Evolutionary conservation across 2,888 invertebrate species (phyloP), one percentile per base, ranked within the genome.

Genomic region (Micropterix aruncella): DNA sequence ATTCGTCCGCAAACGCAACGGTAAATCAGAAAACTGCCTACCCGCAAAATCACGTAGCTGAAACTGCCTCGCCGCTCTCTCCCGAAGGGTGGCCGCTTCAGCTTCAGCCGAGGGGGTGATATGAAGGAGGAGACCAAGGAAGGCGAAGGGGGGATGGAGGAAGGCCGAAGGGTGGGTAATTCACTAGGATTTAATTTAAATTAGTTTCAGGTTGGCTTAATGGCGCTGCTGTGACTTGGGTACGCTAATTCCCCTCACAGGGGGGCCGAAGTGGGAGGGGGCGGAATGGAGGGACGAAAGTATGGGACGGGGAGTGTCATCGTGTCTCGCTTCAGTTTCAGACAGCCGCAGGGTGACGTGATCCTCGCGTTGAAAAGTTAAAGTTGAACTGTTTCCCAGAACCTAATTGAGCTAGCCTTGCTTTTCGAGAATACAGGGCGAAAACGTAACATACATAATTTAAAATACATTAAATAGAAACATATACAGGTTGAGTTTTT

Each of bases 121-220:
- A n/a, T n/a, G n/a, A n/a, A n/a, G n/a, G n/a, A n/a, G n/a, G n/a
- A n/a, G n/a, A n/a, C n/a, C n/a, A n/a, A n/a, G n/a, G n/a, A n/a
- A n/a, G n/a, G 49, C 47, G 49, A 54, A 52, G 56, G 57, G 60
- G 57, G 57, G 51, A 46, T 39, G 27, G 46, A 50, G 56, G 57
- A 60, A 51, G 55, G 57, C 50, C 55, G 57, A 58, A 52, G 56
- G 44, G 47, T 46, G 63, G 75, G 77, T 77, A 78, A 78, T 78
- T 77, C 78, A 77, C 77, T 76, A 76, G 77, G 78, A 78, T 78
- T 78, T 78, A 77, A 78, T 78, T 78, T 77, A 78, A 78, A 77
- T 78, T 78, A 77, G 77, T 77, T 78, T 77, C 66, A 89, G 66
- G 95, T 95, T 73, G 93, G 92, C 55, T 79, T 85, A 59, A 72